Evolutionary conservation across 2,797 vertebrate genomes (phyloP), one percentile per base, ranked within the genome.

Genomic region (Lerista edwardsae): DNA sequence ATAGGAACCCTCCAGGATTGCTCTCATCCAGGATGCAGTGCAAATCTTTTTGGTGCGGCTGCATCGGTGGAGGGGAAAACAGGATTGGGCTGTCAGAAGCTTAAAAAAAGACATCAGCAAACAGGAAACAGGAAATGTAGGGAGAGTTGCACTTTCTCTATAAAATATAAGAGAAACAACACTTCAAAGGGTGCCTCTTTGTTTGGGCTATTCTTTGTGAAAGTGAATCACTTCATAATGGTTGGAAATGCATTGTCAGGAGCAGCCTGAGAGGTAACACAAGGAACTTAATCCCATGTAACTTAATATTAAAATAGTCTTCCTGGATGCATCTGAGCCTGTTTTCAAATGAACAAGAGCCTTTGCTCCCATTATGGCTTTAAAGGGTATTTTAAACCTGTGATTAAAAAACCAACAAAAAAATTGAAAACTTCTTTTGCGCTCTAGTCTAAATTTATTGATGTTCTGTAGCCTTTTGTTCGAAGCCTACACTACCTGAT

Each of bases 391-490:
- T 6, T 84, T 73, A 73, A 17, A 57, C 25, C 34, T 67, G 8
- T 15, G 9, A 51, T 21, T 29, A 39, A 27, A n/a, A 34, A 65
- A 55, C 11, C 15, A 1, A 55, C 2, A 55, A 3, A 55, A 15
- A 17, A 67, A 73, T 14, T 14, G 11, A 23, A 61, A 23, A 47
- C 39, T 59, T 71, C 29, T 69, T 62, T 27, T 75, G 61, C 74
- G 21, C 27, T 55, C n/a, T 21, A 75, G 27, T 75, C 71, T 85
- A 85, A 80, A 80, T 75, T 75, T 80, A 68, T 19, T 67, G 77
- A 44, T 57, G 74, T 85, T 79, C 41, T 14, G 47, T 75, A 75
- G 51, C 71, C 77, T 73, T 75, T 75, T 75, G 44, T 80, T 51
- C 77, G 10, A 80, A 31, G 75, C 57, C 59, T 69, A n/a, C 64